Evolutionary conservation across 2,888 invertebrate genomes (phyloP).

Genomic region (Caenorhabditis auriculariae): DNA sequence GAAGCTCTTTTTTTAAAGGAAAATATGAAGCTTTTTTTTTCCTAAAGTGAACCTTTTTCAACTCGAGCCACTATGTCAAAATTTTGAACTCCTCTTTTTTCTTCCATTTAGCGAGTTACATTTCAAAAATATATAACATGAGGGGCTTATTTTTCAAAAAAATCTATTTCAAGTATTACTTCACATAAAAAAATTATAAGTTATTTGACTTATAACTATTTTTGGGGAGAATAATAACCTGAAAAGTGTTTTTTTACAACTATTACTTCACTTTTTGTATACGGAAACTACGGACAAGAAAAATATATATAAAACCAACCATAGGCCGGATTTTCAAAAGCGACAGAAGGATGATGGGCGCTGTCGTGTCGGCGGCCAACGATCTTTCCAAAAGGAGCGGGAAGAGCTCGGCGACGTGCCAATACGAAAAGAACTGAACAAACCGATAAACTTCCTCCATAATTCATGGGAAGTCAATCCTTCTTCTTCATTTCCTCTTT

Average conservation of each 20-base stretch:
- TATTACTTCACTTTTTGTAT: background rate
- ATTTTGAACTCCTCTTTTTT: no score
- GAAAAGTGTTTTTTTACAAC: background rate
- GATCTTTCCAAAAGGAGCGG: conserved; percentile 31
- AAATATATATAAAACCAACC: conserved; percentile 8
- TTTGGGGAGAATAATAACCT: no score
- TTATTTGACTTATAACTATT: no score
- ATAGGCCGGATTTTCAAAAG: conserved; percentile 48
- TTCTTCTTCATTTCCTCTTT: background rate
- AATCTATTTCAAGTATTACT: no score
- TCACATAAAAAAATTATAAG: no score
- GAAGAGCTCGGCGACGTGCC: conserved; percentile 23
- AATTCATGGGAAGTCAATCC: background rate
- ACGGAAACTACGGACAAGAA: background rate
- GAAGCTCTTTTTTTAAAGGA: no score
- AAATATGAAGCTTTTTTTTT: no score
- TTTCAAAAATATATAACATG: no score
- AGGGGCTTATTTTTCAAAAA: no score
- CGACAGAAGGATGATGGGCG: conserved; percentile 39
- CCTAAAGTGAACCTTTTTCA: no score
- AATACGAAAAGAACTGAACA: conserved; percentile 18
- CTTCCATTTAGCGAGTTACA: no score
- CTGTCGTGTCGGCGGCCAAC: conserved; percentile 17
- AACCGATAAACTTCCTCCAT: background rate
- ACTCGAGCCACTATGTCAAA: no score